Percentiles rank a stretch among this genome's conserved stretches.
Conservation (phyloP, 2,888 invertebrate genomes). For the Brenthis ino region DNA sequence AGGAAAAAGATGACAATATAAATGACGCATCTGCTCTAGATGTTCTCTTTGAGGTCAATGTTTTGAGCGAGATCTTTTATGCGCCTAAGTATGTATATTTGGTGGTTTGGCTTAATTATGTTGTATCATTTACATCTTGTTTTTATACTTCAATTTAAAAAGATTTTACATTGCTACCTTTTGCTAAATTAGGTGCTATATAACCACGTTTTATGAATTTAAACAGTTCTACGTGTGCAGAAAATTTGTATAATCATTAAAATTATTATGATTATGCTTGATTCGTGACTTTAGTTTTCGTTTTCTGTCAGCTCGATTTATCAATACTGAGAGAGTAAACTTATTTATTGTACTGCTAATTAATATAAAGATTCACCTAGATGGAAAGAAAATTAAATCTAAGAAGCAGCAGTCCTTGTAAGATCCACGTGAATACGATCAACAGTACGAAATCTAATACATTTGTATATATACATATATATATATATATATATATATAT, state of each 20-base stretch:
- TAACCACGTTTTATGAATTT: not conserved
- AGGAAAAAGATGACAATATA: conserved; percentile 14
- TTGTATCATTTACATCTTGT: conserved; percentile 8
- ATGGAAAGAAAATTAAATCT: no score
- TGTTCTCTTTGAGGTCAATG: conserved; percentile 18
- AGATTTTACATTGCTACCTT: not conserved
- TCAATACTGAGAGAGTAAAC: no score
- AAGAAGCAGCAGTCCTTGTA: no score
- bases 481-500: no score
- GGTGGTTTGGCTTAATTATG: conserved; percentile 5
- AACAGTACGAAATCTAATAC: no score
- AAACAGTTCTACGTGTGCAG: not conserved
- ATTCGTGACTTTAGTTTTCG: no score
- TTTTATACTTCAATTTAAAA: conserved; percentile 1
- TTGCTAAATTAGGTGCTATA: not conserved
- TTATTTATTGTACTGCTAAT: no score
- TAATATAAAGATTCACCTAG: no score
- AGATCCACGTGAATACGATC: no score
- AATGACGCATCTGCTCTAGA: conserved; percentile 17
- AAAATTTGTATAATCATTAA: not conserved
- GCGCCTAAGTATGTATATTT: conserved; percentile 11
- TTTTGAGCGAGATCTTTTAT: conserved; percentile 11
- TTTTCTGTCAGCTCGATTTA: no score
- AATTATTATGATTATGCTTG: no score
- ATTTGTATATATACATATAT: not conserved